Percentiles rank a stretch among this genome's conserved stretches.
Evolutionary conservation across 2,888 invertebrate species (phyloP).

Genomic region (Leptopilina myrica): DNA sequence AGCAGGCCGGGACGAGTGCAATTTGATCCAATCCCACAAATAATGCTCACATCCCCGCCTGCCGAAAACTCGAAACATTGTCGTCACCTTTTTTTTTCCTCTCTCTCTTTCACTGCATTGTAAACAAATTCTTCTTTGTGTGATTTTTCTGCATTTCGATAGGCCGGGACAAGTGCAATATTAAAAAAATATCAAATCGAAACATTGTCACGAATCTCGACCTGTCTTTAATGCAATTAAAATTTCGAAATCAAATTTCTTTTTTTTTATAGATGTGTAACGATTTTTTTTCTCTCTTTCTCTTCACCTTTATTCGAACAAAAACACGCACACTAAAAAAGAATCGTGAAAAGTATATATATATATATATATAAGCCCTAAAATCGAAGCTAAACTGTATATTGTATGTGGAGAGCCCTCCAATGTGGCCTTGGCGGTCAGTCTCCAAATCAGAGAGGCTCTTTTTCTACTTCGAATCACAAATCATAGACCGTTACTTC

Average conservation of each 20-base stretch:
- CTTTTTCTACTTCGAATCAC: conserved; percentile 56
- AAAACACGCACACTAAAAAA: conserved; percentile 6
- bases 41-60: conserved; percentile 75
- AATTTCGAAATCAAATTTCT: too few species aligned
- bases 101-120: neutral
- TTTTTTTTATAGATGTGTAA: neutral
- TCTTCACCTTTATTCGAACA: neutral
- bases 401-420: conserved; percentile 48
- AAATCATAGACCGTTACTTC: conserved; percentile 58
- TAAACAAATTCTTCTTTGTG: neutral
- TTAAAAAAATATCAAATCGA: conserved; percentile 65
- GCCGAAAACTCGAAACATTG: conserved; percentile 63
- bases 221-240: conserved; percentile 74
- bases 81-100: neutral
- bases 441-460: conserved; percentile 66
- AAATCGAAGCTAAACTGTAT: conserved; percentile 30
- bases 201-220: conserved; percentile 77
- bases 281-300: neutral
- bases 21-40: conserved; percentile 74
- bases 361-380: neutral
- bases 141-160: conserved; percentile 72
- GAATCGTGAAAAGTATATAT: neutral
- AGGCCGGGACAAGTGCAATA: conserved; percentile 78
- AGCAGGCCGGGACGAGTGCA: conserved; percentile 78
- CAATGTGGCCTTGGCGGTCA: conserved; percentile 64